Evolutionary conservation across 2,888 invertebrate genomes (phyloP).

Genomic region (Chymomyza fuscimana): DNA sequence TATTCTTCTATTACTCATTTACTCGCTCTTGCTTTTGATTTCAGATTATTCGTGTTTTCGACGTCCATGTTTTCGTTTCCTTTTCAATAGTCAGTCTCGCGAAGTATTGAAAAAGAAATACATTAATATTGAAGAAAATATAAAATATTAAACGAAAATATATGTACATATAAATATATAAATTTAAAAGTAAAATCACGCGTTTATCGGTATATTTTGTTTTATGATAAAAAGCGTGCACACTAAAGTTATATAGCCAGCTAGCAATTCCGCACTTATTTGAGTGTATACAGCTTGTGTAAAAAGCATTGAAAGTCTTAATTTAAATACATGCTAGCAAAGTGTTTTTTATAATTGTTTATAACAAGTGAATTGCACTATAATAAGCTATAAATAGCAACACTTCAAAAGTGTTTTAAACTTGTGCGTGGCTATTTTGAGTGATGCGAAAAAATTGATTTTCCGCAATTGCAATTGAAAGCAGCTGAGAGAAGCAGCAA

Average conservation of each 20-base stretch:
- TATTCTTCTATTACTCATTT: not conserved
- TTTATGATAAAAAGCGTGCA: not conserved
- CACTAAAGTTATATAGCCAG: not conserved
- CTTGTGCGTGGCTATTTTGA: conserved; percentile 21
- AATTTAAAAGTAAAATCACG: not conserved
- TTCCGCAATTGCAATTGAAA: conserved; percentile 66
- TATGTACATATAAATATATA: not conserved
- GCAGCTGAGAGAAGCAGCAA: conserved; percentile 13
- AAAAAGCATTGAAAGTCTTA: conserved; percentile 38
- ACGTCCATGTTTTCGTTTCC: conserved; percentile 17
- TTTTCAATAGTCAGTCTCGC: conserved; percentile 42
- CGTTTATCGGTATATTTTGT: not conserved
- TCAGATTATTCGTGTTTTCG: conserved; percentile 21
- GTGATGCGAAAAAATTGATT: conserved; percentile 66
- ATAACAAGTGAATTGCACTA: conserved; percentile 27
- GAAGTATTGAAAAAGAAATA: conserved; percentile 52
- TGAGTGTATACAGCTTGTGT: conserved; percentile 2
- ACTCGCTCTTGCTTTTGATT: not conserved
- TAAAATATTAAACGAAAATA: conserved; percentile 27
- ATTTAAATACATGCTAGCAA: conserved; percentile 57
- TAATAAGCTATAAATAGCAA: conserved; percentile 32
- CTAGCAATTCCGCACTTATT: not conserved
- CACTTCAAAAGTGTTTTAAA: conserved; percentile 27
- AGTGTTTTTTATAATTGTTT: conserved; percentile 34
- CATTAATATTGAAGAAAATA: conserved; percentile 43